Evolutionary conservation across 2,888 invertebrate species (phyloP), one percentile per base, ranked within the genome.

Genomic region (Macrosiphum euphorbiae): DNA sequence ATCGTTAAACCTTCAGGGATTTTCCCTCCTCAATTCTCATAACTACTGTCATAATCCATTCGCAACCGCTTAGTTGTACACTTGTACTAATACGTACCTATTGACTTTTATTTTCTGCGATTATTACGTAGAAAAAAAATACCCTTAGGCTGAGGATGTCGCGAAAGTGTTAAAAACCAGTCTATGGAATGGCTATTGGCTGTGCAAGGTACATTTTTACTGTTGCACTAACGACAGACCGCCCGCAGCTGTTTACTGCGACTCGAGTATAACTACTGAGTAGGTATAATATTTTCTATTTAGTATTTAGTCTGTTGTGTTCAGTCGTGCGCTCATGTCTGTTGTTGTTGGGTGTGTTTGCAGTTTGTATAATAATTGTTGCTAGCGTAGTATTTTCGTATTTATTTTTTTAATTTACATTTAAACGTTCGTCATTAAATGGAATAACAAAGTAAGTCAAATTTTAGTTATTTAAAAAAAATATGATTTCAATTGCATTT

Each of bases 161-260:
- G 87, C 87, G 92, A 92, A 92, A 92, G 87, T 88, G 92, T 92
- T 87, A 47, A 67, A 50, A 87, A 67, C 92, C 50, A 88, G 47
- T 92, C 86, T 35, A 87, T 16, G 41, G 41, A 41, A 67, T 67
- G 88, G 67, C 78, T 35, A 88, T 50, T 67, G 35, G 44, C 24
- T 5, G 55, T 47, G 47, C 41, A 86, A 41, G 41, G 28, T 61
- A n/a, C 50, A 87, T 92, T 87, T 92, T 92, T 87, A 61, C 61
- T 41, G 61, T 88, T 67, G 50, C 41, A 50, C 11, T 24, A 41
- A 35, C 87, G 78, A 88, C 28, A 10, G 47, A 10, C 61, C 47
- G 35, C 61, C 61, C 7, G 86, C 87, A 61, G 86, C 91, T 86
- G 85, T 90, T 90, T 47, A 44, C 26, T 85, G 85, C 35, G 78